These are phyloP conservation scores for Drosophila ezoana DNA, from an alignment of 2,888 invertebrate species.

Conservation along the genomic window DNA sequence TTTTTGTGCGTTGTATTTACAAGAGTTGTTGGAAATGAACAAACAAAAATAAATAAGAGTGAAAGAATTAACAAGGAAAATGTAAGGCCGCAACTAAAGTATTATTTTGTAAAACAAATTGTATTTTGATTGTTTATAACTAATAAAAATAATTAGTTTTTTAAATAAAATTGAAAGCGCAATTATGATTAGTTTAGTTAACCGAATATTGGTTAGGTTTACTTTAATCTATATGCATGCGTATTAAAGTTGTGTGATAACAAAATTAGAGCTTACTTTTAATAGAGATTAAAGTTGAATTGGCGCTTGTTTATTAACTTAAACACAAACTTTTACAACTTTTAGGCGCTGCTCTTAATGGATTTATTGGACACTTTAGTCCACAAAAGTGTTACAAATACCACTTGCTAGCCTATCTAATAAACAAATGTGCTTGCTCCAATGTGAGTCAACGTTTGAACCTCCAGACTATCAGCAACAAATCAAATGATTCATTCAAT, in stretches of 20 bases:
- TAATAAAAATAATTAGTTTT: conserved; percentile 70
- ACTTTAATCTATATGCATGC: too few species aligned
- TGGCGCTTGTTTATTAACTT: too few species aligned
- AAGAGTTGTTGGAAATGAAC: conserved; percentile 43
- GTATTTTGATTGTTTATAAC: conserved; percentile 64
- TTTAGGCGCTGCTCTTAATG: not conserved
- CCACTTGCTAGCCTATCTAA: not conserved
- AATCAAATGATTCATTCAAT: conserved; percentile 11
- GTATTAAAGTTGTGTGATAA: too few species aligned
- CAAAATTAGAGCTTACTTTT: too few species aligned
- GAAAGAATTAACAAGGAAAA: conserved; percentile 12
- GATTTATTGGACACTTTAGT: not conserved
- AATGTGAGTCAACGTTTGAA: conserved; percentile 6
- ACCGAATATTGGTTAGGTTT: too few species aligned
- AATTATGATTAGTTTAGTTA: too few species aligned
- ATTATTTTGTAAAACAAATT: conserved; percentile 76
- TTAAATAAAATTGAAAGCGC: conserved; percentile 41
- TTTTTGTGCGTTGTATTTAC: conserved; percentile 39
- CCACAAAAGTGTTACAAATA: conserved; percentile 4
- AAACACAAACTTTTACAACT: not conserved
- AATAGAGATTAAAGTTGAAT: too few species aligned
- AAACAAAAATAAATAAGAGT: conserved; percentile 19
- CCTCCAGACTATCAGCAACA: not conserved
- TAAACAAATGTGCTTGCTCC: not conserved
- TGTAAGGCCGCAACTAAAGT: conserved; percentile 43